Evolutionary conservation across 2,113 vertebrate species (phyloP).

Genomic region (Arothron firmamentum): DNA sequence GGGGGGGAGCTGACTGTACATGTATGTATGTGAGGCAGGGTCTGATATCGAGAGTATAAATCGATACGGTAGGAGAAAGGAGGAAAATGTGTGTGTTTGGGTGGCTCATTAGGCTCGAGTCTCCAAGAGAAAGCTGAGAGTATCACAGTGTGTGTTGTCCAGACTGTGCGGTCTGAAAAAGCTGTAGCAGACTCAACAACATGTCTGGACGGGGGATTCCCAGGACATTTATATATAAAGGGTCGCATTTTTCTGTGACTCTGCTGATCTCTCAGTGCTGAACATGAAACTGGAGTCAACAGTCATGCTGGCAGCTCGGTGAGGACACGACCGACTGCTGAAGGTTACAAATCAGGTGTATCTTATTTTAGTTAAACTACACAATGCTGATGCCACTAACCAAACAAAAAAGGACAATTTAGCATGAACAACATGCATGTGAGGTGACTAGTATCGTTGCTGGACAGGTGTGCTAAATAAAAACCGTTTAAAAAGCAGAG

Average conservation of each 20-base stretch:
- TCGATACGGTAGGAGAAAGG: conserved; percentile 52
- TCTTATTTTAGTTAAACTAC: background rate
- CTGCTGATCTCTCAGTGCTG: background rate
- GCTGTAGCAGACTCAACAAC: background rate
- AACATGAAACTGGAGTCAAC: background rate
- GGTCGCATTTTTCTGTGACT: background rate
- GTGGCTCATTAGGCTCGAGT: conserved; percentile 51
- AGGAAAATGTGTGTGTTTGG: conserved; percentile 53
- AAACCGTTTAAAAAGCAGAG: no score
- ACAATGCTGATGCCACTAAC: background rate
- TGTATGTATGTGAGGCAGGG: conserved; percentile 6
- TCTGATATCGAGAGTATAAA: conserved; percentile 49
- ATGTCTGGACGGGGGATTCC: conserved; percentile 32
- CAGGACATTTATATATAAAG: conserved; percentile 28
- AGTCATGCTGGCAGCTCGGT: background rate
- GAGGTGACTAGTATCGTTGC: no score
- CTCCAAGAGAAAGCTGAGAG: conserved; percentile 60
- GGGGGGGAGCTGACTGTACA: conserved; percentile 13
- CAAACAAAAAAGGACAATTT: no score
- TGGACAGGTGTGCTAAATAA: background rate
- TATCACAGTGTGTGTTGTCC: conserved; percentile 24
- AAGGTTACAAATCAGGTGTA: background rate
- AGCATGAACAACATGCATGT: no score
- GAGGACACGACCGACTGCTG: background rate
- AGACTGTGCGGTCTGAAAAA: conserved; percentile 40